Percentiles rank a stretch among this genome's conserved stretches.
phyloP scores from a whole-genome alignment of 1,140 invertebrate species.

The Aporrectodea caliginosa region DNA sequence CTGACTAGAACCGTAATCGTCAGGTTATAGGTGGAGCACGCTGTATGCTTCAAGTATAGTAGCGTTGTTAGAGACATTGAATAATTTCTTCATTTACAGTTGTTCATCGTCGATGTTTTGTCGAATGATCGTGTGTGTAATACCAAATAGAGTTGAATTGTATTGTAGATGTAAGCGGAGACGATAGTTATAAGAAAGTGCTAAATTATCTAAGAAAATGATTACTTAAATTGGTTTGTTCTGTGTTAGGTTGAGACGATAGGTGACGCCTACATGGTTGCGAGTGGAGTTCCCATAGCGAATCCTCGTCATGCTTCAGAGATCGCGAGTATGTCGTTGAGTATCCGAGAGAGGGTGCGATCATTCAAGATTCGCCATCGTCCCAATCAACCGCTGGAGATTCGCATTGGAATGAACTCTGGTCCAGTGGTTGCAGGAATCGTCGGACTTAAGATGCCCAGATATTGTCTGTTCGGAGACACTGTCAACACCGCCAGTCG shows the following conservation, averaged over 20 bases:
- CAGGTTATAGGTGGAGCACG: no score
- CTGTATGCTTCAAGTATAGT: no score
- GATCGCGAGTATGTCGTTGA: conserved; percentile 84
- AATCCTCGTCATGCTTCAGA: conserved; percentile 74
- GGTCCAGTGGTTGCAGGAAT: conserved; percentile 55
- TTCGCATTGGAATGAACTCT: conserved; percentile 65
- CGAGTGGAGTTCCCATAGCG: conserved; percentile 77
- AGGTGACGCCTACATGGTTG: conserved; percentile 89
- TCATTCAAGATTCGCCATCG: conserved; percentile 31
- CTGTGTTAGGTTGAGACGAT: conserved; percentile 70
- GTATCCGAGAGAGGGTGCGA: conserved; percentile 69
- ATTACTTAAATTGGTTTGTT: no score
- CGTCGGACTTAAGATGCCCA: conserved; percentile 59
- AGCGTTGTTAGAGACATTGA: no score
- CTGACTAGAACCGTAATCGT: no score
- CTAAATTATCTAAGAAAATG: no score
- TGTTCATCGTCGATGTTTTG: no score
- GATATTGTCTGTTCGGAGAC: conserved; percentile 71
- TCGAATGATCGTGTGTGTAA: no score
- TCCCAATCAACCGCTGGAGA: conserved; percentile 20
- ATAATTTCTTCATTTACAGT: no score
- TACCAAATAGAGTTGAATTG: no score
- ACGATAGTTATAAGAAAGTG: no score
- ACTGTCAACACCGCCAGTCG: conserved; percentile 65
- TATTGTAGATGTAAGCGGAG: no score